Percentiles rank a stretch among this genome's conserved stretches.
phyloP scores from a whole-genome alignment of 1,140 invertebrate genomes.

The Paracyclopina nana region DNA sequence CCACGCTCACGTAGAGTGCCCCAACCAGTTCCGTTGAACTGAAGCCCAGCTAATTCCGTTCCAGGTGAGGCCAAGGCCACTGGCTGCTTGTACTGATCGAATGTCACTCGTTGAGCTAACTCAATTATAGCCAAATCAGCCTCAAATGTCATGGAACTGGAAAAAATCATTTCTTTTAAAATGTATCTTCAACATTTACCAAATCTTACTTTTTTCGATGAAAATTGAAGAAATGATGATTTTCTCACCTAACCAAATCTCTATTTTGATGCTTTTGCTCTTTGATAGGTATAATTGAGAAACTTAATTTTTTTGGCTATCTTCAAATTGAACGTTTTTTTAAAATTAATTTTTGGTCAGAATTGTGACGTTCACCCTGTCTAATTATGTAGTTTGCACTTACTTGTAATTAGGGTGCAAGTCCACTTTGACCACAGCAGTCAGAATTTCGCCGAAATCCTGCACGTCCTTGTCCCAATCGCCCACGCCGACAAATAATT shows the following conservation, averaged over 20 bases:
- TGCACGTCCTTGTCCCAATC: background rate
- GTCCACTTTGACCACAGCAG: background rate
- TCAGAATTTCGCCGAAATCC: background rate
- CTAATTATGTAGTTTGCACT: too few species aligned
- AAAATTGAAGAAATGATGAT: too few species aligned
- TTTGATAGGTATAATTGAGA: too few species aligned
- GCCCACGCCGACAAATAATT: background rate
- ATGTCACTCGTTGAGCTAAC: background rate
- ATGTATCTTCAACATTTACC: too few species aligned
- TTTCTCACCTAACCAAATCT: too few species aligned
- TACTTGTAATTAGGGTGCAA: background rate
- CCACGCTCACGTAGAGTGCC: background rate
- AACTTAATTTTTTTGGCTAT: too few species aligned
- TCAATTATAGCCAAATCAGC: background rate
- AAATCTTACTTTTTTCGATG: too few species aligned
- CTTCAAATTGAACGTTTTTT: too few species aligned
- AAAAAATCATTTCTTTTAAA: too few species aligned
- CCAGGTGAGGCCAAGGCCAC: background rate
- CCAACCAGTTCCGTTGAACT: background rate
- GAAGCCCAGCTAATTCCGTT: background rate
- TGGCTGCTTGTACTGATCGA: background rate
- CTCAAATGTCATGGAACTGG: background rate
- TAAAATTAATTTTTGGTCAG: too few species aligned
- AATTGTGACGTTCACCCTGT: too few species aligned
- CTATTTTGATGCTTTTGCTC: too few species aligned